These are phyloP conservation scores for Trichomycterus rosablanca DNA, from an alignment of 2,113 vertebrate species.

Conservation along the genomic window DNA sequence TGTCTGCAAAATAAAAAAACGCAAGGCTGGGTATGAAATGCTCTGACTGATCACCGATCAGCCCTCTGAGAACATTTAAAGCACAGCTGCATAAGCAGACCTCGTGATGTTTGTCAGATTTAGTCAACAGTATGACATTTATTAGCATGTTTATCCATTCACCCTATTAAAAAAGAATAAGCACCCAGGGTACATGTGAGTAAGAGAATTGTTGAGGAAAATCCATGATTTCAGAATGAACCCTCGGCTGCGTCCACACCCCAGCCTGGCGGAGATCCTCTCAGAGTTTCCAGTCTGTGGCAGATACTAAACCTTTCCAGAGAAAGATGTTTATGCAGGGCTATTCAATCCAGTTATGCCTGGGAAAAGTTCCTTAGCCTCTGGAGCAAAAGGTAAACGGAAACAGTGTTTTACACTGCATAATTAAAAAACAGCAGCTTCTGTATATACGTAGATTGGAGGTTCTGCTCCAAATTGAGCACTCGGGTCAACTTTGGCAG, in stretches of 20 bases:
- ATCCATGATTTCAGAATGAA: conserved; percentile 31
- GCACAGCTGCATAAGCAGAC: not conserved
- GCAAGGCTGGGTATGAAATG: not conserved
- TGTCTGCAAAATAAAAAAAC: not conserved
- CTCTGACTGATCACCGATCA: not conserved
- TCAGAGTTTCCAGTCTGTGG: conserved; percentile 58
- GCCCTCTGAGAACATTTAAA: not conserved
- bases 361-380: conserved; percentile 39
- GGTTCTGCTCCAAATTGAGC: too few relatives aligned
- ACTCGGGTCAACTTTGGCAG: too few relatives aligned
- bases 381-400: conserved; percentile 26
- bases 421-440: conserved; percentile 1
- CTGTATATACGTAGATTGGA: too few relatives aligned
- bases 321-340: conserved; percentile 50
- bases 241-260: conserved; percentile 9
- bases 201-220: conserved; percentile 14
- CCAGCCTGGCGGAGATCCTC: conserved; percentile 24
- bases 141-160: conserved; percentile 26
- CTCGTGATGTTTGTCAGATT: conserved; percentile 22
- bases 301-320: conserved; percentile 49
- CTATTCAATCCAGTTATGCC: conserved; percentile 47
- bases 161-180: conserved; percentile 20
- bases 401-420: not conserved
- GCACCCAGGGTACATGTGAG: conserved; percentile 1
- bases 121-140: conserved; percentile 21